Evolutionary conservation across 1,140 invertebrate species (phyloP).

Genomic region (Megalopta genalis): DNA sequence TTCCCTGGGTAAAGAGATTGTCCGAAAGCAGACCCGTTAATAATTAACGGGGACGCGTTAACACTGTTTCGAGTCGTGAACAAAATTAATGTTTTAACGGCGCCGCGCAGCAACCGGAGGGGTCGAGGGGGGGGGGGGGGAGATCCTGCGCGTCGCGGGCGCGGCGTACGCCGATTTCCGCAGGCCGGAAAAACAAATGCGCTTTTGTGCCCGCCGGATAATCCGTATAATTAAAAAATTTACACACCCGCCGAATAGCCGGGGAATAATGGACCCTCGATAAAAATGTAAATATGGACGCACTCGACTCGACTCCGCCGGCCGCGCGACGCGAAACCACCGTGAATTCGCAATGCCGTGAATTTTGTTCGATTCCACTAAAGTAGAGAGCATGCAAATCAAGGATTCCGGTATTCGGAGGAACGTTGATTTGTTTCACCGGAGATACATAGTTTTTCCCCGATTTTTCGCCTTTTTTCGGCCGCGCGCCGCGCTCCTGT

Average conservation of each 20-base stretch:
- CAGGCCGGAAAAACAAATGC: neutral
- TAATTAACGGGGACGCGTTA: constrained; percentile 32
- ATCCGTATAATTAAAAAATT: constrained; percentile 17
- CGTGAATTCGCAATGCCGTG: neutral
- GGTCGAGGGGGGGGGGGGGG: no score
- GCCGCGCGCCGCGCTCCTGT: no score
- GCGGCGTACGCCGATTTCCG: no score
- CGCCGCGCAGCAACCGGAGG: neutral
- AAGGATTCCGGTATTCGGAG: neutral
- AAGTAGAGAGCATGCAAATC: neutral
- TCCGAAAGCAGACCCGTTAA: constrained; percentile 22
- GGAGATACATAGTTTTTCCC: no score
- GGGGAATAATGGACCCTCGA: neutral
- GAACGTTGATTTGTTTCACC: neutral
- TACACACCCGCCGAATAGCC: neutral
- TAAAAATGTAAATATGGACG: neutral
- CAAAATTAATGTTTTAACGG: constrained; percentile 39
- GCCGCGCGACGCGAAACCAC: neutral
- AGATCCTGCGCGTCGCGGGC: no score
- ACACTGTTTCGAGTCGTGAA: constrained; percentile 21
- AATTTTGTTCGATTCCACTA: neutral
- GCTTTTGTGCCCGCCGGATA: neutral
- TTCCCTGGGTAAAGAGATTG: constrained; percentile 1
- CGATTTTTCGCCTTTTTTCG: no score
- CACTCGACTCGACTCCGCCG: neutral